A percentile compares a stretch with the other conserved stretches of the same genome.
These are phyloP conservation scores for Agonum fuliginosum DNA, from an alignment of 2,888 invertebrate genomes.

Conservation along the genomic window DNA sequence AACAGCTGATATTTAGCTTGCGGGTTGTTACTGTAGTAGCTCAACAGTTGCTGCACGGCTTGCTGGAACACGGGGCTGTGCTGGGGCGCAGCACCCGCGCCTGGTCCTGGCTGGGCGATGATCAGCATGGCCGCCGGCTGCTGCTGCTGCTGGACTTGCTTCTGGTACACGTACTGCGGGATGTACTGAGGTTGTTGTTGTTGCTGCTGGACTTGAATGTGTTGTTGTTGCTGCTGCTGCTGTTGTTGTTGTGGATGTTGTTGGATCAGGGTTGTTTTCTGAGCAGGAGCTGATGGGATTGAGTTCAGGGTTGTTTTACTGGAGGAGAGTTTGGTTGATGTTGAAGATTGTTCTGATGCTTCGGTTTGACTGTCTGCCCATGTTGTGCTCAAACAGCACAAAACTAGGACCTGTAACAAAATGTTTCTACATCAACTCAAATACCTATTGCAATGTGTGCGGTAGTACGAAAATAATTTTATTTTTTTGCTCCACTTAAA, in stretches of 20 bases:
- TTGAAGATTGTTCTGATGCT: conserved; percentile 16
- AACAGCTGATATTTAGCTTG: conserved; percentile 67
- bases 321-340: conserved; percentile 14
- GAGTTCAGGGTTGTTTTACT: conserved; percentile 60
- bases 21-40: conserved; percentile 68
- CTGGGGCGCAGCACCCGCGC: conserved; percentile 32
- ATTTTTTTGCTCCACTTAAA: no score
- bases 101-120: conserved; percentile 69
- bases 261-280: conserved; percentile 62
- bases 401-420: conserved; percentile 60
- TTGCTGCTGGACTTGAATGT: conserved; percentile 64
- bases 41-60: conserved; percentile 68
- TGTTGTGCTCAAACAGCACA: conserved; percentile 56
- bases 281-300: conserved; percentile 60
- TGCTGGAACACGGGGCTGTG: conserved; percentile 66
- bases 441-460: no score
- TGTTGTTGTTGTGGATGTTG: conserved; percentile 63
- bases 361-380: conserved; percentile 35
- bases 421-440: no score
- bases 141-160: conserved; percentile 65
- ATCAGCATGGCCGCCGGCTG: conserved; percentile 69
- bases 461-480: no score
- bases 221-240: conserved; percentile 64
- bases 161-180: conserved; percentile 64
- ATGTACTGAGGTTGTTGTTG: conserved; percentile 66